Evolutionary conservation across 2,113 vertebrate genomes (phyloP), one percentile per base, ranked within the genome.

Genomic region (Neolamprologus caudopunctatus): DNA sequence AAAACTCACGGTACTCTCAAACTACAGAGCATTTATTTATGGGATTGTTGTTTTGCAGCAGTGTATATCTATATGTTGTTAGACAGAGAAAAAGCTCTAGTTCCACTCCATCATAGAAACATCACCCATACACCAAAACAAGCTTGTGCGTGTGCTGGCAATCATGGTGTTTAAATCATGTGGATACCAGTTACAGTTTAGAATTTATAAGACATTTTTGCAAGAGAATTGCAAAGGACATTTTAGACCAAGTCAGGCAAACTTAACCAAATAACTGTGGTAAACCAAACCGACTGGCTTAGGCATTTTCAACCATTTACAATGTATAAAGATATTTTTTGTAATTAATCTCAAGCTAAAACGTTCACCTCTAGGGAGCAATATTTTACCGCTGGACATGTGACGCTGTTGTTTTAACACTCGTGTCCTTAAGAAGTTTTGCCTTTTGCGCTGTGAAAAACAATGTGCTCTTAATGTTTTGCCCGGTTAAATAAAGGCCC

Each of bases 361-460:
- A 26, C 1, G 0, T 71, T 42, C n/a, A 71, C 66, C 37, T 71
- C 0, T 42, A 16, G 0, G 66, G 0, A 16, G 13, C 37, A 71
- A 3, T 24, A 24, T 45, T 42, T 45, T 24, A 31, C 3, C 37
- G 0, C 35, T 71, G 3, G n/a, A 40, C 11, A 3, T 10, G 21
- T 45, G 66, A 16, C 8, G 5, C 37, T 16, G 37, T 42, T 45
- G n/a, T 45, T 42, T 45, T 0, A 73, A 42, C 13, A 63, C 31
- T 63, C 17, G 0, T 63, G 2, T 3, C 57, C 28, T 61, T 61
- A 5, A 0, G 63, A 14, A 0, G 19, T 24, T 71, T 71, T 71
- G 12, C 3, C 1, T 71, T 16, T 71, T 6, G 66, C 1, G 2
- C 33, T 6, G n/a, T 71, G 8, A 40, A 71, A 71, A 71, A 71